Percentiles rank a stretch among this genome's conserved stretches.
Conservation (phyloP, 2,888 invertebrate species). For the Sinotaia quadrata region DNA sequence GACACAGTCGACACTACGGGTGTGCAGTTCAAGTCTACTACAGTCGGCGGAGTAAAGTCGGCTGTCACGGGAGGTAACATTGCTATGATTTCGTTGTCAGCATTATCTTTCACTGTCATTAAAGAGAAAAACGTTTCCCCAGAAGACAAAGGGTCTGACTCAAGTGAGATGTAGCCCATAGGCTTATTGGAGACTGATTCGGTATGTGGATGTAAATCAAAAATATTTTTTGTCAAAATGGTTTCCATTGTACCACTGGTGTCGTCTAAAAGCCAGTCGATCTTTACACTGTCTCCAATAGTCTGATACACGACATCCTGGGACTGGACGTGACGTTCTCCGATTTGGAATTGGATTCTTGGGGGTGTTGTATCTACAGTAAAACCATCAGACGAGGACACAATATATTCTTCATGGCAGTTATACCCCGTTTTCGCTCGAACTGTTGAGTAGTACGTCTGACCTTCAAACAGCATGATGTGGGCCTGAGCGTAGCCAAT, state of each 20-base stretch:
- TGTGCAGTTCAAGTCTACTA: slow-evolving; percentile 26
- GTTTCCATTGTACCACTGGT: slow-evolving; percentile 5
- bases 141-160: background rate
- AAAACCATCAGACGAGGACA: slow-evolving; percentile 55
- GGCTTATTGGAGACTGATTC: background rate
- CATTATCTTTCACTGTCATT: slow-evolving; percentile 29
- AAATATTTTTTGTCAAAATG: background rate
- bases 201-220: no score
- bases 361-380: slow-evolving; percentile 45
- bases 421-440: slow-evolving; percentile 50
- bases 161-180: background rate
- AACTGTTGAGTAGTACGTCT: slow-evolving; percentile 47
- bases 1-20: slow-evolving; percentile 9
- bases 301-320: slow-evolving; percentile 23
- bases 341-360: slow-evolving; percentile 17
- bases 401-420: slow-evolving; percentile 48
- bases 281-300: slow-evolving; percentile 4
- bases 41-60: slow-evolving; percentile 27
- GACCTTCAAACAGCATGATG: slow-evolving; percentile 44
- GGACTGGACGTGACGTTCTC: background rate
- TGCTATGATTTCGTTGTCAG: slow-evolving; percentile 25
- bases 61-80: slow-evolving; percentile 24
- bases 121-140: slow-evolving; percentile 26
- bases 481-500: slow-evolving; percentile 51
- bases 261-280: slow-evolving; percentile 10